phyloP scores from a whole-genome alignment of 2,797 vertebrate genomes.

The Chelon auratus region DNA sequence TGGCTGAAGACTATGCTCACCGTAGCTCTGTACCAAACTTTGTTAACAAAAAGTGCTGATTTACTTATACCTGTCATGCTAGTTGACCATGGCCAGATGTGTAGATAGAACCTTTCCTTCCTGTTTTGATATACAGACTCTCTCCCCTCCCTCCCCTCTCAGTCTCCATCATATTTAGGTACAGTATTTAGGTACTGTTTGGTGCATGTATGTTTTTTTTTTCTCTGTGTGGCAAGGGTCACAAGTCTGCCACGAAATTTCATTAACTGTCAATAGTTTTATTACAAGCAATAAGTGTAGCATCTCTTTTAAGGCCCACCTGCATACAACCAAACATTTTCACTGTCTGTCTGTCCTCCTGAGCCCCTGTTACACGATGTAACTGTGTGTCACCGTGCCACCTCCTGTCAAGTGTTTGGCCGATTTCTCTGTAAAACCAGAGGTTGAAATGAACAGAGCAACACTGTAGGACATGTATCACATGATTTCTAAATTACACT shows the following conservation, averaged over 20 bases:
- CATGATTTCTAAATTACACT: conserved; percentile 38
- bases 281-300: conserved; percentile 95
- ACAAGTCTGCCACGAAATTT: conserved; percentile 85
- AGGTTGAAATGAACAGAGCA: conserved; percentile 57
- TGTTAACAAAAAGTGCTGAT: conserved; percentile 84
- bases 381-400: conserved; percentile 24
- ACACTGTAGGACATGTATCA: conserved; percentile 51
- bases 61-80: conserved; percentile 59
- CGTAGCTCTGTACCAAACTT: conserved; percentile 91
- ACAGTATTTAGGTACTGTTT: conserved; percentile 78
- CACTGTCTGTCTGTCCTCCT: conserved; percentile 31
- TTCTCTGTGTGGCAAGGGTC: conserved; percentile 79
- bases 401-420: conserved; percentile 11
- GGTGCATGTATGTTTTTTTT: conserved; percentile 87
- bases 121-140: conserved; percentile 68
- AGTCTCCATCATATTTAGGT: conserved; percentile 65
- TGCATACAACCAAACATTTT: conserved; percentile 40
- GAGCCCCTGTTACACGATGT: conserved; percentile 14
- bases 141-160: conserved; percentile 75
- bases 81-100: conserved; percentile 82
- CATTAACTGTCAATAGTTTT: conserved; percentile 79
- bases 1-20: conserved; percentile 37
- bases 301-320: conserved; percentile 81
- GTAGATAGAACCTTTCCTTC: conserved; percentile 83
- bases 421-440: conserved; percentile 33